phyloP scores from a whole-genome alignment of 2,113 vertebrate genomes.

The Hypanus sabinus region DNA sequence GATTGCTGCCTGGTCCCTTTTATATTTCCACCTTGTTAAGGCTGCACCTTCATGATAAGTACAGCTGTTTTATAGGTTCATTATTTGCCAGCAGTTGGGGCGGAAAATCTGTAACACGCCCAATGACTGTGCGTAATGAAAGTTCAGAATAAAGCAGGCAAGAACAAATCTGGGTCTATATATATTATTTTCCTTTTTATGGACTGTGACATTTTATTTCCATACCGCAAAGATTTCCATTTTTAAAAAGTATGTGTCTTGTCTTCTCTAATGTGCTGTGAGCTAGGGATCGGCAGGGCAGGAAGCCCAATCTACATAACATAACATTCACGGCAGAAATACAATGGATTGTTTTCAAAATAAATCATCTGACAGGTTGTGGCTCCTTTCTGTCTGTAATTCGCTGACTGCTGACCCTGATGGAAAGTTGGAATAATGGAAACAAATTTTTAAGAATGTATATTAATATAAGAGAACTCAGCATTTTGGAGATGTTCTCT shows the following conservation, averaged over 20 bases:
- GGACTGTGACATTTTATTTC: neutral
- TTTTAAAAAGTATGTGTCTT: neutral
- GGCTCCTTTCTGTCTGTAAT: conserved; percentile 22
- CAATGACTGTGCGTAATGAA: neutral
- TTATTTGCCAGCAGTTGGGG: neutral
- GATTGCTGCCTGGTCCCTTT: neutral
- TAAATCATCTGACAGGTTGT: neutral
- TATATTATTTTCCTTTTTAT: neutral
- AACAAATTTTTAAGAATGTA: neutral
- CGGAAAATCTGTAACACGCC: neutral
- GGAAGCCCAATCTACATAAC: neutral
- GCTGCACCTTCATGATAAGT: neutral
- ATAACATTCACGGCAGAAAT: neutral
- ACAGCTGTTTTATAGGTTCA: neutral
- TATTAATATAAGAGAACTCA: neutral
- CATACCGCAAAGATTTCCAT: neutral
- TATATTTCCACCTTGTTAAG: neutral
- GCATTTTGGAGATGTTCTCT: neutral
- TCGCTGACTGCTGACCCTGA: neutral
- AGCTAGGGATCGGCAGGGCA: neutral
- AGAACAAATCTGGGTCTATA: neutral
- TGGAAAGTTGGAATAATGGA: conserved; percentile 11
- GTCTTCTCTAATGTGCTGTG: neutral
- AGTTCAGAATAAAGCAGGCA: neutral
- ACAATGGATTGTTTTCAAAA: conserved; percentile 11